Evolutionary conservation across 2,797 vertebrate species (phyloP).

Genomic region (Leptoclinus maculatus): DNA sequence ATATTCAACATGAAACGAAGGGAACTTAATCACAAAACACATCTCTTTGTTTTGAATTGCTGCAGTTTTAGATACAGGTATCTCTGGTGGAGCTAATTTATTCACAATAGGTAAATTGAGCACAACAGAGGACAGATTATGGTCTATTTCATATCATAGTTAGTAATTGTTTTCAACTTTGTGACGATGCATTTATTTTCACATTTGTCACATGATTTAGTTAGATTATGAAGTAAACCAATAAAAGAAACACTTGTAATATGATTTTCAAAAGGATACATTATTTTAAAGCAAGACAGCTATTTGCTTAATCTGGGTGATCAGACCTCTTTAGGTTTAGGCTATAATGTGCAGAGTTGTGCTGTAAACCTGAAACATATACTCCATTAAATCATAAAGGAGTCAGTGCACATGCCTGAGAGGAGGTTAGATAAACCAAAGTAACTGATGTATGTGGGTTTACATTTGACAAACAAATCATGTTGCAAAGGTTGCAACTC

Average conservation of each 20-base stretch:
- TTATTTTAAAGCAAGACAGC: neutral
- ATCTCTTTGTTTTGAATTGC: conserved; percentile 7
- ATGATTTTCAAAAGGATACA: neutral
- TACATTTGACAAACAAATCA: neutral
- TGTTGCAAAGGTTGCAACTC: neutral
- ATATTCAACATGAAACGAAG: neutral
- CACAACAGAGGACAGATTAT: neutral
- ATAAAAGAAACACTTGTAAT: neutral
- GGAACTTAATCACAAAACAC: conserved; percentile 1
- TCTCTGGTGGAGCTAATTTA: conserved; percentile 1
- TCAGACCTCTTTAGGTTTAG: neutral
- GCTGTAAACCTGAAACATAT: neutral
- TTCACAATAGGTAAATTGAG: neutral
- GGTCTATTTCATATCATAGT: neutral
- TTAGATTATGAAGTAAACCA: neutral
- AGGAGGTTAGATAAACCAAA: neutral
- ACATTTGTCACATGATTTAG: neutral
- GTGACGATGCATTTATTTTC: neutral
- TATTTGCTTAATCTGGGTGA: neutral
- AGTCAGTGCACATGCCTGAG: neutral
- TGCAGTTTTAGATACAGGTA: neutral
- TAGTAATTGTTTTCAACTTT: neutral
- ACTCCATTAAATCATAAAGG: neutral
- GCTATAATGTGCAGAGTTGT: neutral
- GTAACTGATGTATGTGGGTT: neutral